Base-by-base conservation (phyloP, 2,888 invertebrate genomes). In the Troglohyphantes excavatus region DNA sequence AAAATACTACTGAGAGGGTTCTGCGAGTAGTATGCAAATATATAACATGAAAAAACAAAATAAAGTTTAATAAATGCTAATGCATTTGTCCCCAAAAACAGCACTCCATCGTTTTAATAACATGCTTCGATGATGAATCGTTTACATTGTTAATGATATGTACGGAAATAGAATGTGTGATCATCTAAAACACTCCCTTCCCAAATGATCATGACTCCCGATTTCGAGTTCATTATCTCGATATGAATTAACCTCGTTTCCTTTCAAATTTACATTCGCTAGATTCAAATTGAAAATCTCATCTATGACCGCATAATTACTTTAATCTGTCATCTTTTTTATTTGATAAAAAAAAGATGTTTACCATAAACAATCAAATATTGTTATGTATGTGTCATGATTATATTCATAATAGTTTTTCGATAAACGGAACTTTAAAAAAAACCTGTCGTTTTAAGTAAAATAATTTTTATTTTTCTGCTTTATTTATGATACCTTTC, bases 221-320 rank as follows among this genome's bases (percentile, higher is more conserved):
- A 23, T 72, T 72, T n/a, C 9, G 33, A 61, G 61, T 59, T 82
- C 59, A 61, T 82, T 61, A 82, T 70, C 72, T 61, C 59, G 19
- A 23, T 17, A 46, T 46, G 29, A 33, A 70, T 82, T 21, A 70
- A 61, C 72, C 72, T 17, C 26, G n/a, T 61, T 72, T 61, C 21
- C 23, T 26, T 73, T 39, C 23, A 19, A 19, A 73, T 46, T 73
- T 76, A 29, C 19, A 61, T 21, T 29, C 33, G 39, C n/a, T 33
- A 21, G 39, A 76, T 61, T 70, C 17, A 68, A 76, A 76, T 76
- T 21, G 39, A 61, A 76, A n/a, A 53, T 29, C 27, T 29, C 59
- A n/a, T n/a, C n/a, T n/a, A n/a, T n/a, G n/a, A n/a, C n/a, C n/a
- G n/a, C n/a, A n/a, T n/a, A n/a, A n/a, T n/a, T n/a, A n/a, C n/a